Conservation (phyloP, 2,113 vertebrate species). For the Forbesichthys papilliferus region DNA sequence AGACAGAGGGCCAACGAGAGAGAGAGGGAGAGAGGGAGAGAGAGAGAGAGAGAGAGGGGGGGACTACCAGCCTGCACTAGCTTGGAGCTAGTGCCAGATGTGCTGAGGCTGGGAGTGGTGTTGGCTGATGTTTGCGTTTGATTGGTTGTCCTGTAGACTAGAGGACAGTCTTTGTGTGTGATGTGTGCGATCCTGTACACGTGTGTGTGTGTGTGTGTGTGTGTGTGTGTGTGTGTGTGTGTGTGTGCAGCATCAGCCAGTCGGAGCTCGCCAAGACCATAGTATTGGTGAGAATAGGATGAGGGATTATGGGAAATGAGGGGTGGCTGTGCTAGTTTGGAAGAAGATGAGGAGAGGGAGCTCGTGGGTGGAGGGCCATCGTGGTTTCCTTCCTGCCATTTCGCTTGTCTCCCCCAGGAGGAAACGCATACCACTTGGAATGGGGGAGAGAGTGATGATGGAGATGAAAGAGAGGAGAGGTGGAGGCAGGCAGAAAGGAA, state of each 20-base stretch:
- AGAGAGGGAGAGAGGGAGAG: neutral
- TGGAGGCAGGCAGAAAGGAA: slow-evolving; percentile 11
- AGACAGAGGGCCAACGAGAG: neutral
- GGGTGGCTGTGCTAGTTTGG: slow-evolving; percentile 8
- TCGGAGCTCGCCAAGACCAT: too few species aligned
- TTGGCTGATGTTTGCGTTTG: slow-evolving; percentile 28
- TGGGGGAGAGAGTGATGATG: slow-evolving; percentile 25
- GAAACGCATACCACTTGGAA: neutral
- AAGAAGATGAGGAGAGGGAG: slow-evolving; percentile 21
- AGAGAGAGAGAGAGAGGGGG: neutral
- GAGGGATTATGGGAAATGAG: neutral
- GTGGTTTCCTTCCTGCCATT: neutral
- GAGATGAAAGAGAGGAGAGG: slow-evolving; percentile 16
- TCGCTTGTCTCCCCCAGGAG: slow-evolving; percentile 11
- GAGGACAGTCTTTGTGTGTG: slow-evolving; percentile 22
- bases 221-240: slow-evolving; percentile 8
- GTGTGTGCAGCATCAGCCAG: too few species aligned
- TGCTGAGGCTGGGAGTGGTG: slow-evolving; percentile 25
- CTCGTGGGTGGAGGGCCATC: neutral
- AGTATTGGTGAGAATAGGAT: slow-evolving; percentile 22
- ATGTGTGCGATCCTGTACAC: neutral
- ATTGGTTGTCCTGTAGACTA: slow-evolving; percentile 11
- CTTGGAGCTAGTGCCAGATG: slow-evolving; percentile 42
- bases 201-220: neutral
- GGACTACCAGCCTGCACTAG: neutral